Evolutionary conservation across 1,140 invertebrate genomes (phyloP), one percentile per base, ranked within the genome.

Genomic region (Nasonia vitripennis): DNA sequence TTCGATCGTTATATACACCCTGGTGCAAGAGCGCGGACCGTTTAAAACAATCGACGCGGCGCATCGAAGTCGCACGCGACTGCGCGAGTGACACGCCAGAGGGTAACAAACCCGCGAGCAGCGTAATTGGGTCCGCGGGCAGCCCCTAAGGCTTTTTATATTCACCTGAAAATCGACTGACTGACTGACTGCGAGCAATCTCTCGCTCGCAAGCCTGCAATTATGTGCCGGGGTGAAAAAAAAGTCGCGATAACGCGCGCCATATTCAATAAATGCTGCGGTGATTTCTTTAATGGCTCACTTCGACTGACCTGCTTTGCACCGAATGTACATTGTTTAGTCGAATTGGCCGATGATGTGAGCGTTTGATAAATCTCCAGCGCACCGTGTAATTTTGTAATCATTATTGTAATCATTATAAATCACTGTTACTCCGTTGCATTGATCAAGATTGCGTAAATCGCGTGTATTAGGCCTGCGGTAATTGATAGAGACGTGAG

Each of bases 41-140:
- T 92, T 92, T 93, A 92, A 93, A 93, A 93, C 92, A 92, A 93
- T 92, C 90, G 91, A 87, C 90, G 87, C 87, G 87, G 86, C 85
- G 87, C 88, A 83, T 88, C 75, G 88, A 78, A 87, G 91, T 90
- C 89, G 90, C 92, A 92, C 88, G 87, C 86, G 89, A 92, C 34
- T 90, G 91, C 70, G 89, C 88, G 91, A 92, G 92, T 92, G 91
- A 92, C 91, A 93, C 91, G 91, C 90, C 90, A 92, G 88, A 91
- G 90, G 91, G 90, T 91, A 92, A 92, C 90, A 89, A 92, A 90
- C 90, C 91, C 89, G 89, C 91, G 27, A 27, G 90, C 89, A 90
- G 89, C 89, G 90, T 90, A 91, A 71, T 71, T 71, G 68, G 23
- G 23, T 2, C 14, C 68, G 5, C 34, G 34, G 34, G 34, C 17